Evolutionary conservation across 1,140 invertebrate species (phyloP), one percentile per base, ranked within the genome.

Genomic region (Halictus rubicundus): DNA sequence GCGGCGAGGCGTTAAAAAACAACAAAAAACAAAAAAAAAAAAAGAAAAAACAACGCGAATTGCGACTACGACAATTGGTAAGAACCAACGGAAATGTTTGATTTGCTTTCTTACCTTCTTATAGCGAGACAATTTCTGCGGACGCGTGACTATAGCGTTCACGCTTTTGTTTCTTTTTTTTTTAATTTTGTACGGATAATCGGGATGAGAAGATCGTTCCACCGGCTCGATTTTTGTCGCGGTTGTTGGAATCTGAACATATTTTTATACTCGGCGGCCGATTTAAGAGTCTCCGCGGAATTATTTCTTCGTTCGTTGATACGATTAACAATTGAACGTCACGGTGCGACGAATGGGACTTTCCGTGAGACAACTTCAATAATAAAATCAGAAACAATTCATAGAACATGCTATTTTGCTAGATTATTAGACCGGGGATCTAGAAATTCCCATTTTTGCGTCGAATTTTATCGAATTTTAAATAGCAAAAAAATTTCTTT

Each of bases 1-100:
- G 63, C 73, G 72, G 54, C 49, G 68, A 85, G 70, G 72, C 75
- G 68, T 16, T 49, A 49, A 14, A 49, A 16, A 5, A 16, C n/a
- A n/a, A n/a, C n/a, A n/a, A n/a, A n/a, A n/a, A n/a, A n/a, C n/a
- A 12, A 49, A 12, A 42, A 10, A 42, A 7, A 42, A 12, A 42
- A 12, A 1, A 0, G 32, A 32, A 5, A 32, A 32, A 32, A 32
- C 32, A 32, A 32, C 32, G 32, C 32, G 32, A 86, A 75, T 70
- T 52, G 66, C 72, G 65, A 66, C 65, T 32, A 54, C 4, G 19
- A 60, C 61, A 64, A 32, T 71, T 78, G 68, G 23, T 68, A 7
- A 42, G 42, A 42, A 42, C 42, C 42, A 42, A 42, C 42, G 42
- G 42, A 64, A 74, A 7, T 10, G 7, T 65, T 39, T 12, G 6